phyloP scores from a whole-genome alignment of 1,140 invertebrate species.

The Chymomyza costata region DNA sequence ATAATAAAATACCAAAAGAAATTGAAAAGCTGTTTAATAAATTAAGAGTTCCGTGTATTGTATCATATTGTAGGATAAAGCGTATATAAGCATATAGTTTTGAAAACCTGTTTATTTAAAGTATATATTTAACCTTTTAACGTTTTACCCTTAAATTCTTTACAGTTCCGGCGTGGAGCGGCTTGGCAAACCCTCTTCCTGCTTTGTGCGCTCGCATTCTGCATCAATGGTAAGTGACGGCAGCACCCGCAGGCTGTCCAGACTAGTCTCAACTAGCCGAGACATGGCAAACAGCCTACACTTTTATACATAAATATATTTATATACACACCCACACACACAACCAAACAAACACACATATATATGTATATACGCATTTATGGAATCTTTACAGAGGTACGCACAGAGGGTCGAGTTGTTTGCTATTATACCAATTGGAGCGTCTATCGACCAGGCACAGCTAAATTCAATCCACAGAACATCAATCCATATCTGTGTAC shows the following conservation, averaged over 20 bases:
- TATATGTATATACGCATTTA: not conserved
- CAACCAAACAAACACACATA: not conserved
- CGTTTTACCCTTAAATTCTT: no score
- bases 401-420: conserved; percentile 82
- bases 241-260: no score
- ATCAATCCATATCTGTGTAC: conserved; percentile 97
- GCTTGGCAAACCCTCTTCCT: conserved; percentile 69
- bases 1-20: no score
- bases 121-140: conserved; percentile 1
- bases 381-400: conserved; percentile 34
- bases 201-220: conserved; percentile 60
- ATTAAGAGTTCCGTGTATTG: no score
- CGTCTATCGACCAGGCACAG: conserved; percentile 89
- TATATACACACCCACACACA: not conserved
- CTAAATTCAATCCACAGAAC: conserved; percentile 94
- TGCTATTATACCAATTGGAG: conserved; percentile 98
- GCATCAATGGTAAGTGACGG: conserved; percentile 67
- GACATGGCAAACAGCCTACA: no score
- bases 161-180: conserved; percentile 70
- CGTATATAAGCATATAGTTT: no score
- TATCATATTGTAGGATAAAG: not conserved
- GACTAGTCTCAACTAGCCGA: no score
- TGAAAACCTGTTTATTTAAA: no score
- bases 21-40: no score
- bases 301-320: no score